A percentile compares a stretch with the other conserved stretches of the same genome.
Conservation (phyloP, 2,797 vertebrate genomes). For the Threskiornis aethiopicus region DNA sequence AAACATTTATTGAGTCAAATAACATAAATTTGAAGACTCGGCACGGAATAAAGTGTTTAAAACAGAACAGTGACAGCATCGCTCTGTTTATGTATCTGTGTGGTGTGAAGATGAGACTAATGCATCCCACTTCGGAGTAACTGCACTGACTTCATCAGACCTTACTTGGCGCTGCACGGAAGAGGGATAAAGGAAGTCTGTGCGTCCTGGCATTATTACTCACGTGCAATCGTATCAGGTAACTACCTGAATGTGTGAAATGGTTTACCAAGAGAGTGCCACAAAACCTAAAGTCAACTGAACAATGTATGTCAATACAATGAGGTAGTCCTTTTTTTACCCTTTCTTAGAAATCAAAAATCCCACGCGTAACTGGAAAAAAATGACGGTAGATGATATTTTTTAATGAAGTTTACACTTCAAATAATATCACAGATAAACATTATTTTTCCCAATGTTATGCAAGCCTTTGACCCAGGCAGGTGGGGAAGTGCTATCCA, state of each 20-base stretch:
- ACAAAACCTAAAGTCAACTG: conserved; percentile 17
- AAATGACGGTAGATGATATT: not conserved
- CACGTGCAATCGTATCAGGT: not conserved
- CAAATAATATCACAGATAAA: not conserved
- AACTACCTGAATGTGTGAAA: conserved; percentile 1
- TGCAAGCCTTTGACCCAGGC: not conserved
- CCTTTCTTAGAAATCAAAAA: not conserved
- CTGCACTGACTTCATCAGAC: not conserved
- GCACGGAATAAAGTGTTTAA: not conserved
- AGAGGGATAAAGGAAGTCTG: not conserved
- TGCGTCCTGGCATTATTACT: not conserved
- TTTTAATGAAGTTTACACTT: not conserved
- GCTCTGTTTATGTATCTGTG: not conserved
- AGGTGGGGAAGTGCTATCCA: not conserved
- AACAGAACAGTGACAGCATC: not conserved
- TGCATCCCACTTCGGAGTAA: not conserved
- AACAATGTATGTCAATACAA: not conserved
- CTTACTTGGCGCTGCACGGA: not conserved
- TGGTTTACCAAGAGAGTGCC: not conserved
- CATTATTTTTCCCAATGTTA: not conserved
- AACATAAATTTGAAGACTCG: not conserved
- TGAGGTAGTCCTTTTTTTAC: not conserved
- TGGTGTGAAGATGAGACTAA: not conserved
- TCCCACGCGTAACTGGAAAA: not conserved
- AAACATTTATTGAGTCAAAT: conserved; percentile 52